Evolutionary conservation across 2,888 invertebrate species (phyloP), one percentile per base, ranked within the genome.

Genomic region (Dicranocentrus wangi): DNA sequence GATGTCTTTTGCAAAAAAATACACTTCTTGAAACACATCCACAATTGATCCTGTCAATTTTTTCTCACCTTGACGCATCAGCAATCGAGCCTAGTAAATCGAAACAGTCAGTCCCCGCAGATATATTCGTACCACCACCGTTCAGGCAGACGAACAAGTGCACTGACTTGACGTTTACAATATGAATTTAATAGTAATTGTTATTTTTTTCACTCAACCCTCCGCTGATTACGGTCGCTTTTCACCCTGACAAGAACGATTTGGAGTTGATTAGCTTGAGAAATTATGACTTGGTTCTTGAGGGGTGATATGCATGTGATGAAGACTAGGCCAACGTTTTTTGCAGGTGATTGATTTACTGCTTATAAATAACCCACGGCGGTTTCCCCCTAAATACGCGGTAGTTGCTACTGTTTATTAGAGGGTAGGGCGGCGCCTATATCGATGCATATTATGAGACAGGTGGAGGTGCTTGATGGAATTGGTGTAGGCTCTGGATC

Each of bases 131-230:
- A 32, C 10, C n/a, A n/a, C n/a, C n/a, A n/a, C n/a, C n/a, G n/a
- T n/a, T n/a, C n/a, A n/a, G 10, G 32, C 32, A 32, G 10, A 15
- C 51, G 51, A 17, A 51, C 8, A 51, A n/a, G 19, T 51, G 15
- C 8, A 51, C 10, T 19, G 17, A 3, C 51, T 17, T 51, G 19
- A 51, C 42, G 13, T 13, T 42, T 13, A 13, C 7, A 27, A n/a
- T 25, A 58, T 58, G 58, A 58, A 58, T 58, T 58, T 25, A 58
- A 58, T 21, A 13, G 17, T 25, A 61, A 61, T 61, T 61, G 39
- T 32, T 10, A 19, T 32, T 32, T 61, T 39, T 28, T 19, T 17
- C 61, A 58, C 7, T 19, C 58, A 58, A 15, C 25, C 15, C 8
- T 61, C 39, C n/a, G 2, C 28, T 61, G 61, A 61, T 61, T 61